Conservation (phyloP, 2,113 vertebrate genomes). For the Chloebia gouldiae region DNA sequence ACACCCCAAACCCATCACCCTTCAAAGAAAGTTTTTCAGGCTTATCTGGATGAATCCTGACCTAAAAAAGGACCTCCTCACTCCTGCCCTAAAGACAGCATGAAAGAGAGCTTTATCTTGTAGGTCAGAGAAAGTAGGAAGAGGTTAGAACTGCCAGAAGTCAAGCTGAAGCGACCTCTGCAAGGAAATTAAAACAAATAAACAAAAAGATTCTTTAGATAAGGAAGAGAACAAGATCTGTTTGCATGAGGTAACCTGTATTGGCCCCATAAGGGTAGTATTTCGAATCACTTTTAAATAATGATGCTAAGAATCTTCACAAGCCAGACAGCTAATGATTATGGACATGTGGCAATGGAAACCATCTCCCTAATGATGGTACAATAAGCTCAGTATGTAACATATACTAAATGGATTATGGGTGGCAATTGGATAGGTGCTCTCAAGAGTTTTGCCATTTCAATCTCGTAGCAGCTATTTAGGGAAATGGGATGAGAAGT, state of each 20-base stretch:
- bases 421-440: not conserved
- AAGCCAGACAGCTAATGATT: not conserved
- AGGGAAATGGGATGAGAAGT: not conserved
- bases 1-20: not conserved
- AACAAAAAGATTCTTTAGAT: not conserved
- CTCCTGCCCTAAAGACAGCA: not conserved
- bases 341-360: not conserved
- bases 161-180: not conserved
- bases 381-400: not conserved
- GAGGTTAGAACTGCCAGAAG: not conserved
- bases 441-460: not conserved
- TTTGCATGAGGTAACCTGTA: not conserved
- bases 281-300: not conserved
- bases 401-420: not conserved
- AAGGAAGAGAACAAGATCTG: not conserved
- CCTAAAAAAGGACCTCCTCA: not conserved
- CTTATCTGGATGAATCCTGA: not conserved
- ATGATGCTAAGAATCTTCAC: not conserved
- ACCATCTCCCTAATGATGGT: not conserved
- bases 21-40: not conserved
- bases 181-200: slow-evolving; percentile 1
- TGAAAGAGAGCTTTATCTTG: not conserved
- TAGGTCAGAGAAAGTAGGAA: slow-evolving; percentile 9
- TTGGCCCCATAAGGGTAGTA: not conserved
- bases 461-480: not conserved